Conservation (phyloP, 2,797 vertebrate species). For the Etheostoma perlongum region DNA sequence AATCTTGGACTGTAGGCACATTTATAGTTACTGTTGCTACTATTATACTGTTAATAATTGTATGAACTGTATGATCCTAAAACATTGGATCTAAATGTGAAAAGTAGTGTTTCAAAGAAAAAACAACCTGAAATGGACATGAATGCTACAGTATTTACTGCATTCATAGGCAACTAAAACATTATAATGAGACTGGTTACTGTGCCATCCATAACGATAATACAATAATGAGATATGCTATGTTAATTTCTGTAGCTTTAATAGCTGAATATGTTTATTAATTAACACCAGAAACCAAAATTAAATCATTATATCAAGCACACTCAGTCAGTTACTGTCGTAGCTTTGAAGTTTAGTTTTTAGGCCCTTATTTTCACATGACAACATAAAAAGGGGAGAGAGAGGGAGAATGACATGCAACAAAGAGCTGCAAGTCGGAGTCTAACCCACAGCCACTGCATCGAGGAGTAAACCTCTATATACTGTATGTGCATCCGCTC, state of each 20-base stretch:
- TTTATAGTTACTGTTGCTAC: not conserved
- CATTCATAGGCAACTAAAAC: not conserved
- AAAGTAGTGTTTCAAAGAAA: not conserved
- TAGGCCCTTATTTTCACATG: no score
- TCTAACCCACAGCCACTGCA: no score
- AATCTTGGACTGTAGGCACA: constrained; percentile 2
- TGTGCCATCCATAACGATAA: not conserved
- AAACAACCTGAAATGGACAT: not conserved
- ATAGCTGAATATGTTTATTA: not conserved
- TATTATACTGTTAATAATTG: not conserved
- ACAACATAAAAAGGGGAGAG: no score
- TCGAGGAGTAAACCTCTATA: no score
- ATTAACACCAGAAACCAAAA: not conserved
- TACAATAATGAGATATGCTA: not conserved
- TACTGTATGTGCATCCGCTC: no score
- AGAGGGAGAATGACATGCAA: no score
- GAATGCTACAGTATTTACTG: not conserved
- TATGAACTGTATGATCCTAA: not conserved
- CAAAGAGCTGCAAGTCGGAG: no score
- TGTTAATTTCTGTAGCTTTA: not conserved
- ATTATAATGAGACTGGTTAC: not conserved
- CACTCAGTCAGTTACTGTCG: not conserved
- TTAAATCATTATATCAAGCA: not conserved
- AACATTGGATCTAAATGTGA: not conserved
- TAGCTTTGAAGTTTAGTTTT: not conserved